Evolutionary conservation across 1,140 invertebrate genomes (phyloP).

Genomic region (Drosophila fuyamai): DNA sequence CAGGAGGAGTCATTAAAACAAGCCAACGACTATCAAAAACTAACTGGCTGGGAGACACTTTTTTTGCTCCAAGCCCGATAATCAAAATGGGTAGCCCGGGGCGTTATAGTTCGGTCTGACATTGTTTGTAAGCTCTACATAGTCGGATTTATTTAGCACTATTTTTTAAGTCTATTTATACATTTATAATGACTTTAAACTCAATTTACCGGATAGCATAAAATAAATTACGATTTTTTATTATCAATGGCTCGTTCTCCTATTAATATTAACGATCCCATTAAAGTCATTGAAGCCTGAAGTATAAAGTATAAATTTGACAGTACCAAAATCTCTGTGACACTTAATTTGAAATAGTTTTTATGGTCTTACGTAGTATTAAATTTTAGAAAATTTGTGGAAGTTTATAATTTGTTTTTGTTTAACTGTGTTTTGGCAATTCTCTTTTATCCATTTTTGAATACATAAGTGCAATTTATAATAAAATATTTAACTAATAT

Average conservation of each 20-base stretch:
- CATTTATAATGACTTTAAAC: too few relatives aligned
- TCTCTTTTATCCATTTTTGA: too few relatives aligned
- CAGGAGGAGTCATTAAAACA: conserved; percentile 69
- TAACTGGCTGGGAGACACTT: conserved; percentile 62
- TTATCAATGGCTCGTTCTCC: not conserved
- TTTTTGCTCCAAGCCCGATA: conserved; percentile 12
- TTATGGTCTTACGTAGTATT: not conserved
- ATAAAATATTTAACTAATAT: too few relatives aligned
- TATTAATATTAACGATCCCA: conserved; percentile 19
- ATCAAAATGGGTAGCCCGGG: conserved; percentile 24
- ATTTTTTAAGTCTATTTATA: too few relatives aligned
- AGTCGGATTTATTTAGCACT: not conserved
- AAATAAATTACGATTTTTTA: not conserved
- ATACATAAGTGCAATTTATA: too few relatives aligned
- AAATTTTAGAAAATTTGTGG: too few relatives aligned
- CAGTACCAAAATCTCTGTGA: not conserved
- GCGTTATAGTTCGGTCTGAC: not conserved
- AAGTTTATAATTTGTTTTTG: too few relatives aligned
- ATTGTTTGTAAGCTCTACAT: not conserved
- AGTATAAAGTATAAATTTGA: not conserved
- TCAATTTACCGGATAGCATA: too few relatives aligned
- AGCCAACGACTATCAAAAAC: conserved; percentile 68
- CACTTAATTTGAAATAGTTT: not conserved
- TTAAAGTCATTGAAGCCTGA: conserved; percentile 14
- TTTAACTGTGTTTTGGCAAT: too few relatives aligned